Conservation (phyloP, 2,797 vertebrate species). For the Anabas testudineus region DNA sequence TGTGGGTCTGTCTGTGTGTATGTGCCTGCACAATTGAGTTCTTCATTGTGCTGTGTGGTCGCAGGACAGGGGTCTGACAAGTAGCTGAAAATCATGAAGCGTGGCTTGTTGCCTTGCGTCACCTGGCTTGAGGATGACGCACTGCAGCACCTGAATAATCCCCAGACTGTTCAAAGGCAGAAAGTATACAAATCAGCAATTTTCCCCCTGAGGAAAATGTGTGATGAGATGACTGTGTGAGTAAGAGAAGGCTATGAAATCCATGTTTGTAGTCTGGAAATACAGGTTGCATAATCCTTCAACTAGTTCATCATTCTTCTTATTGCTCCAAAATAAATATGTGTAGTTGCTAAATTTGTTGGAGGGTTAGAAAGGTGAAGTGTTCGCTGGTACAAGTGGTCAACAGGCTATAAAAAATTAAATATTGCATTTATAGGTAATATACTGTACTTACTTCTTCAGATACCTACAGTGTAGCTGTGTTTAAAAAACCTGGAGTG, state of each 20-base stretch:
- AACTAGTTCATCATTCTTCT: not conserved
- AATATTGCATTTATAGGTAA: slow-evolving; percentile 14
- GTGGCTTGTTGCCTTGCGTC: slow-evolving; percentile 27
- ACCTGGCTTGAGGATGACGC: slow-evolving; percentile 49
- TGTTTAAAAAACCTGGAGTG: slow-evolving; percentile 4
- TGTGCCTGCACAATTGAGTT: slow-evolving; percentile 22
- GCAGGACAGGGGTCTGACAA: slow-evolving; percentile 26
- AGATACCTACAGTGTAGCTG: slow-evolving; percentile 8
- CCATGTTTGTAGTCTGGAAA: slow-evolving; percentile 30
- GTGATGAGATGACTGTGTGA: slow-evolving; percentile 21
- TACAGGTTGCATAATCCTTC: not conserved
- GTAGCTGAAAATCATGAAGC: slow-evolving; percentile 41
- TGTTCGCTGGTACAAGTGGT: slow-evolving; percentile 19
- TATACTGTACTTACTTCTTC: not conserved
- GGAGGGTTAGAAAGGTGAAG: slow-evolving; percentile 6
- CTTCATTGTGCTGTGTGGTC: slow-evolving; percentile 14
- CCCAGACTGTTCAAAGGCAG: slow-evolving; percentile 21
- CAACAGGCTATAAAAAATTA: slow-evolving; percentile 12
- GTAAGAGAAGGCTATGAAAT: slow-evolving; percentile 16
- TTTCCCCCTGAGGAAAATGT: slow-evolving; percentile 31
- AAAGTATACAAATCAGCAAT: slow-evolving; percentile 49
- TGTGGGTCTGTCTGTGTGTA: not conserved
- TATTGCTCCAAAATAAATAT: slow-evolving; percentile 2
- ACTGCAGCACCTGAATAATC: slow-evolving; percentile 61
- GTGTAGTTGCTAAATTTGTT: slow-evolving; percentile 12